A percentile compares a stretch with the other conserved stretches of the same genome.
Evolutionary conservation across 1,140 invertebrate genomes (phyloP).

Genomic region (Archivesica marissinica): DNA sequence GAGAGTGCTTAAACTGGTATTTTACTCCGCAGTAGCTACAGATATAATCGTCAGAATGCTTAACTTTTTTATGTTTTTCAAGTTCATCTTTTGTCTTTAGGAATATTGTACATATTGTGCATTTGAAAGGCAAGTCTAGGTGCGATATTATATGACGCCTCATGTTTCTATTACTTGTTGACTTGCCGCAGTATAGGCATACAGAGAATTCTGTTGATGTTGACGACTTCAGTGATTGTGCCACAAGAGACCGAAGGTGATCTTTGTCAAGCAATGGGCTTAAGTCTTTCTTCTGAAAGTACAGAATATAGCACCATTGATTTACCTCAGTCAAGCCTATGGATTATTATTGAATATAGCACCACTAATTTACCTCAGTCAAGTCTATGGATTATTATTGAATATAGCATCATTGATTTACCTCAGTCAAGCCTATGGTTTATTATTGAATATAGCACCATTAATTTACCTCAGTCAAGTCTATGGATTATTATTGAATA

Average conservation of each 20-base stretch:
- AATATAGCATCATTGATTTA: too few species aligned
- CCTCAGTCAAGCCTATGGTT: too few species aligned
- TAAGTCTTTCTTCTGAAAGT: neutral
- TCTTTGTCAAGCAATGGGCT: neutral
- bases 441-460: too few species aligned
- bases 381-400: too few species aligned
- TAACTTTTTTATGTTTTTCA: conserved; percentile 11
- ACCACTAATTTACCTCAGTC: too few species aligned
- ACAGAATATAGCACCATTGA: too few species aligned
- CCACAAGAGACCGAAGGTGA: neutral
- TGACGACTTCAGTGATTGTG: conserved; percentile 4
- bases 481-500: too few species aligned
- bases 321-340: too few species aligned
- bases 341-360: too few species aligned
- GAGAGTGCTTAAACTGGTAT: conserved; percentile 10
- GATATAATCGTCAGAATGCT: conserved; percentile 20
- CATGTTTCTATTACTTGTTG: neutral
- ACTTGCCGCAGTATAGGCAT: neutral
- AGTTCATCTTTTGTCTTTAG: conserved; percentile 6
- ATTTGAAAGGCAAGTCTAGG: conserved; percentile 17
- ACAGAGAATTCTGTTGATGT: neutral
- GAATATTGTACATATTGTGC: conserved; percentile 3
- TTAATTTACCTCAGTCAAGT: too few species aligned
- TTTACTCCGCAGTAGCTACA: conserved; percentile 23
- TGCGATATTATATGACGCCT: neutral